Percentiles rank a stretch among this genome's conserved stretches.
Evolutionary conservation across 30 jellyfish, hydroid and myxozoan genomes (phyloP).

Genomic region (Pseudorhiza aurosa): DNA sequence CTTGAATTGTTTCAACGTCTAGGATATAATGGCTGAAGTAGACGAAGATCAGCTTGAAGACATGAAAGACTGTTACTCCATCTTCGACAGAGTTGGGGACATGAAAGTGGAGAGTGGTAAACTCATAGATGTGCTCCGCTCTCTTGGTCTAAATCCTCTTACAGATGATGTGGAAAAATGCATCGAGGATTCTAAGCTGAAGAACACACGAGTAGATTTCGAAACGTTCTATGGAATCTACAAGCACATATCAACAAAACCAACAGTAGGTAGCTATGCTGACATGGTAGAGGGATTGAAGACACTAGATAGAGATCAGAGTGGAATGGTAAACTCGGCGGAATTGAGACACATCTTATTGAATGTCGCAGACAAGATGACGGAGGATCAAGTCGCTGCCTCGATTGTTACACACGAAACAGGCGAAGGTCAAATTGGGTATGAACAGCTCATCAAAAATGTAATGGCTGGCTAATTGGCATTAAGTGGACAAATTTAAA

Average conservation of each 20-base stretch:
- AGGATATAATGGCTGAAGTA: slow-evolving; percentile 65
- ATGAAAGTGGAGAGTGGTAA: slow-evolving; percentile 73
- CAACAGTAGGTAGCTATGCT: slow-evolving; percentile 89
- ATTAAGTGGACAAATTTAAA: too few relatives aligned
- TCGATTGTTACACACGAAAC: slow-evolving; percentile 82
- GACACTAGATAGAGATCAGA: slow-evolving; percentile 90
- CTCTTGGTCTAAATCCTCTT: slow-evolving; percentile 95
- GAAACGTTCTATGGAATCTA: slow-evolving; percentile 87
- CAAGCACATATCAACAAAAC: slow-evolving; percentile 69
- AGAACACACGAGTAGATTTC: slow-evolving; percentile 80
- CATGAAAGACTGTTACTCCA: slow-evolving; percentile 85
- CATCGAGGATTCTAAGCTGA: slow-evolving; percentile 34
- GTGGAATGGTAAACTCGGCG: slow-evolving; percentile 90
- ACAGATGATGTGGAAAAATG: slow-evolving; percentile 80
- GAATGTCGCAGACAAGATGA: slow-evolving; percentile 93
- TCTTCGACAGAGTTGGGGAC: slow-evolving; percentile 94
- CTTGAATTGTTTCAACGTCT: not conserved
- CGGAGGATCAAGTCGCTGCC: slow-evolving; percentile 86
- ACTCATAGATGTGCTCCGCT: slow-evolving; percentile 86
- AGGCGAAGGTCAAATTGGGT: slow-evolving; percentile 78
- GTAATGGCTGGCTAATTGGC: slow-evolving; percentile 77
- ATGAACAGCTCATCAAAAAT: slow-evolving; percentile 82
- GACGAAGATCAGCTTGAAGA: slow-evolving; percentile 92
- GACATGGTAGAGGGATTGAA: slow-evolving; percentile 97
- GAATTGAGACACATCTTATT: slow-evolving; percentile 83